These are phyloP conservation scores for Pteropus alecto DNA, from an alignment of 2,113 vertebrate species.

Conservation along the genomic window DNA sequence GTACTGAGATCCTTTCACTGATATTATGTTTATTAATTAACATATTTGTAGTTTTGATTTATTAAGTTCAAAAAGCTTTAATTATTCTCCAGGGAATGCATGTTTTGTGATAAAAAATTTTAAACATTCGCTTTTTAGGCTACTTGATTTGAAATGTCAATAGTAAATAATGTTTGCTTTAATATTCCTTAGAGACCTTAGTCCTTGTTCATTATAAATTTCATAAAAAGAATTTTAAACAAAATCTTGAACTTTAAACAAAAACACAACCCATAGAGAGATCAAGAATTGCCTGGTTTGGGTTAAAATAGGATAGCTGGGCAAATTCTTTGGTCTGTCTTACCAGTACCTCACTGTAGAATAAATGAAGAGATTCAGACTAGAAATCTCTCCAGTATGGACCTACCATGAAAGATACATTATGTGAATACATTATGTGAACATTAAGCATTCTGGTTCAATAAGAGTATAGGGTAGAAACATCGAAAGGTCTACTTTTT, in stretches of 20 bases:
- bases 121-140: constrained; percentile 9
- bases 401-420: neutral
- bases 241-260: neutral
- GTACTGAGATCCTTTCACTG: neutral
- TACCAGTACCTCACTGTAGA: neutral
- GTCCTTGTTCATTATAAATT: neutral
- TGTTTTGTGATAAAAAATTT: neutral
- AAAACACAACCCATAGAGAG: neutral
- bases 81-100: neutral
- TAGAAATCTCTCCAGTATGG: neutral
- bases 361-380: neutral
- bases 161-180: constrained; percentile 2
- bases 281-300: constrained; percentile 4
- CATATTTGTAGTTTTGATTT: constrained; percentile 21
- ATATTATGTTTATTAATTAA: neutral
- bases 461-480: neutral
- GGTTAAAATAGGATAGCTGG: neutral
- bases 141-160: constrained; percentile 2
- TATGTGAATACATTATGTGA: neutral
- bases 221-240: constrained; percentile 13
- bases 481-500: neutral
- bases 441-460: neutral
- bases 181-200: neutral
- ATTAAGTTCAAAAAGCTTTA: neutral
- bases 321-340: neutral